Evolutionary conservation across 2,113 vertebrate genomes (phyloP), one percentile per base, ranked within the genome.

Genomic region (Otus sunia): DNA sequence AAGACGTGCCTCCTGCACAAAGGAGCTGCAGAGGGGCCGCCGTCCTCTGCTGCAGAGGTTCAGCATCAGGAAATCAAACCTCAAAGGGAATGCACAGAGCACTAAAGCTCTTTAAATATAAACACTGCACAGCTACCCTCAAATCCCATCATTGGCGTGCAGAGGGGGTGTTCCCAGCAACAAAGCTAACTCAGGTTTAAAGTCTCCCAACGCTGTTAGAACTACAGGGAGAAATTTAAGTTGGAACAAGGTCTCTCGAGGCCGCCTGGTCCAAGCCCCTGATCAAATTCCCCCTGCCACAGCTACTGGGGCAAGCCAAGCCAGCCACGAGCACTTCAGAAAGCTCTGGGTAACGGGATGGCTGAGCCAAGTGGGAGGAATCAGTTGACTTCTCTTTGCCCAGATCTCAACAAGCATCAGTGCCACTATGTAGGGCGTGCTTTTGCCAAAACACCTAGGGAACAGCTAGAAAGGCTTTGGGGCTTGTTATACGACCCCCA

Each of bases 81-180:
- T 60, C 0, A 0, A 45, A 67, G 78, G 0, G 15, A 90, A 90
- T 2, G 34, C 68, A 58, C 0, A 0, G 36, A 92, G 53, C 60
- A 30, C 20, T 36, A 23, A 78, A 87, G 64, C 43, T 71, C 86
- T 71, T 60, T 27, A 30, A 11, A 18, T 3, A 37, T 2, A 27
- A 73, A 72, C 16, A 17, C 23, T 9, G 47, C 26, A 47, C 17
- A 19, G 55, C 52, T 63, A 8, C 37, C 36, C 53, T 82, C 67
- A 37, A 75, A 89, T 18, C 64, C 50, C 80, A 56, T 3, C 66
- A 22, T 0, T 0, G 2, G 19, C 6, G 2, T 56, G 25, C 27
- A 43, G 72, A 53, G 29, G 1, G 10, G 19, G 16, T n/a, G 37
- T 19, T 52, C 16, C 72, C 72, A 77, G 68, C 32, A 66, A 56